Conservation (phyloP, 2,113 vertebrate genomes). For the Chionodraco myersi region DNA sequence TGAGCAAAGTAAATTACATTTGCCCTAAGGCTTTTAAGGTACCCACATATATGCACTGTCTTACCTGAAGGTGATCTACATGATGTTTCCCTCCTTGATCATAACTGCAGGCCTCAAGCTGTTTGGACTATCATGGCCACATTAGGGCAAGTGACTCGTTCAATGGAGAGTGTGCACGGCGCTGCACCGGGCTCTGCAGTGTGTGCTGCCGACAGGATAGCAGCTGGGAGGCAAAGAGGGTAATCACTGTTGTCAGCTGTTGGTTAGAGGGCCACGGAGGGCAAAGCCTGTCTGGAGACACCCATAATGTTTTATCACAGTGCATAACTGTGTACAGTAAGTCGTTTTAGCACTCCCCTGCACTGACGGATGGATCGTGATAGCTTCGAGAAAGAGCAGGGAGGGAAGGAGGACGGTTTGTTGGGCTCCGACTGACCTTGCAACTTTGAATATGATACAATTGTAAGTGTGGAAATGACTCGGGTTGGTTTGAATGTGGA, state of each 20-base stretch:
- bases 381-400: slow-evolving; percentile 14
- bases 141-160: slow-evolving; percentile 53
- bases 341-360: slow-evolving; percentile 32
- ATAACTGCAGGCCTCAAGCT: slow-evolving; percentile 32
- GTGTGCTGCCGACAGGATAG: slow-evolving; percentile 46
- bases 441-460: slow-evolving; percentile 2
- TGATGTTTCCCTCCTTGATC: slow-evolving; percentile 2
- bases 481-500: too few relatives aligned
- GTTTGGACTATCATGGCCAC: slow-evolving; percentile 49
- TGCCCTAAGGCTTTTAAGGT: too few relatives aligned
- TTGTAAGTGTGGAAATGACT: slow-evolving; percentile 4
- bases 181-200: slow-evolving; percentile 43
- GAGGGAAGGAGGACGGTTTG: neutral
- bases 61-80: slow-evolving; percentile 1
- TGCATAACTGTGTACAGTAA: slow-evolving; percentile 64
- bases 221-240: slow-evolving; percentile 62
- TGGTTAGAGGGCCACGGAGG: slow-evolving; percentile 63
- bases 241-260: slow-evolving; percentile 75
- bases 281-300: slow-evolving; percentile 63
- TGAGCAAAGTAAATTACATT: too few relatives aligned
- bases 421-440: slow-evolving; percentile 42
- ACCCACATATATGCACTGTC: neutral
- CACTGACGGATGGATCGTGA: slow-evolving; percentile 48
- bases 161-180: slow-evolving; percentile 14
- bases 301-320: slow-evolving; percentile 65